Conservation (phyloP, 2,113 vertebrate species). For the Laticauda laticaudata region DNA sequence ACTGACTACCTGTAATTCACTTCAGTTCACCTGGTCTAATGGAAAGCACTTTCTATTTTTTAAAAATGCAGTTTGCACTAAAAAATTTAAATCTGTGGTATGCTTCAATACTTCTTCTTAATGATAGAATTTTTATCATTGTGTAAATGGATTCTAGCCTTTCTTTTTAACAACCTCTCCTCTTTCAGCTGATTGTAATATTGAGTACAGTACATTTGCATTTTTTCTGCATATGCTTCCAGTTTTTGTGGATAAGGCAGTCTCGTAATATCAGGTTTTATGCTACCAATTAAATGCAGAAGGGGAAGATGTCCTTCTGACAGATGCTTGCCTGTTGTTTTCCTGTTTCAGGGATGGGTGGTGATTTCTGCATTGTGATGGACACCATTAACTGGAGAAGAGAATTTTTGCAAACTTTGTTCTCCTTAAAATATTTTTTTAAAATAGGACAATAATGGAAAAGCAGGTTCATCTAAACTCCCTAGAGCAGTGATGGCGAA, state of each 20-base stretch:
- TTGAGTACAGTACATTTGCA: background rate
- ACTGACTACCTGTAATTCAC: background rate
- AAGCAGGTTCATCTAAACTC: constrained; percentile 36
- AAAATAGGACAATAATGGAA: constrained; percentile 59
- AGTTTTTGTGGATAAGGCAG: constrained; percentile 44
- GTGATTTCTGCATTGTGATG: constrained; percentile 67
- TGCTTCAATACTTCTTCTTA: background rate
- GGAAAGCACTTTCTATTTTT: background rate
- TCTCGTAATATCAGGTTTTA: constrained; percentile 42
- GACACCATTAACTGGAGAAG: constrained; percentile 67
- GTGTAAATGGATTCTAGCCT: constrained; percentile 45
- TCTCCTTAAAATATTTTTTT: constrained; percentile 41
- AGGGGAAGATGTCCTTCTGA: constrained; percentile 56
- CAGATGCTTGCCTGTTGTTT: constrained; percentile 53
- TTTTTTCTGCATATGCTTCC: constrained; percentile 41
- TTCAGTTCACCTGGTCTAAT: background rate
- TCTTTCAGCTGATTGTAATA: constrained; percentile 45
- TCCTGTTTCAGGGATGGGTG: constrained; percentile 63
- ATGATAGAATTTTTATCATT: constrained; percentile 33
- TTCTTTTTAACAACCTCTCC: constrained; percentile 42
- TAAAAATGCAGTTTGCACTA: background rate
- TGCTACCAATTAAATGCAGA: constrained; percentile 56
- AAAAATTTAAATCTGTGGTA: background rate
- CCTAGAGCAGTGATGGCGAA: no score
- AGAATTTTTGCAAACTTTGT: constrained; percentile 53